A percentile compares a stretch with the other conserved stretches of the same genome.
Evolutionary conservation across 2,797 vertebrate species (phyloP).

Genomic region (Phalloptychus januarius): DNA sequence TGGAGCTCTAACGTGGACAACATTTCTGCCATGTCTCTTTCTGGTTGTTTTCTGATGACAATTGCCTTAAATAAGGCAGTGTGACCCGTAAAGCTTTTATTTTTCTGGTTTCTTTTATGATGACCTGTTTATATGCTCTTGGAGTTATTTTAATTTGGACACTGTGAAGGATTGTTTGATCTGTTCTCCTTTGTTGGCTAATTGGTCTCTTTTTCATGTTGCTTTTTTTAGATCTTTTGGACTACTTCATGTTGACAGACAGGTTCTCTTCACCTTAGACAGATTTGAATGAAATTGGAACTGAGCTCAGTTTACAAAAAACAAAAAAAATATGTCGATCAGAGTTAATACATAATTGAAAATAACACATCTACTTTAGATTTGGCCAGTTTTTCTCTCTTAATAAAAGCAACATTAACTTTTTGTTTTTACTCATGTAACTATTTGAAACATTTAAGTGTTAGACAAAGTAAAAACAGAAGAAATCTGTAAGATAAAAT

Average conservation of each 20-base stretch:
- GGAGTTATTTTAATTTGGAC: neutral
- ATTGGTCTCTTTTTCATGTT: neutral
- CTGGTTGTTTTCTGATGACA: neutral
- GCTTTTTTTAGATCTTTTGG: neutral
- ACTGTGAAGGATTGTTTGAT: neutral
- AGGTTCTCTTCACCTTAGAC: neutral
- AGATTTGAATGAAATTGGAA: neutral
- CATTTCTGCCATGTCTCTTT: neutral
- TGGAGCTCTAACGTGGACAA: neutral
- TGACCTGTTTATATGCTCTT: neutral
- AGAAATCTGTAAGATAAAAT: slow-evolving; percentile 9
- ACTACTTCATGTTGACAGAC: neutral
- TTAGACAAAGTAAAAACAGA: neutral
- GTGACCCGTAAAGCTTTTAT: neutral
- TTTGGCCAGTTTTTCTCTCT: no score
- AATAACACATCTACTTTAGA: no score
- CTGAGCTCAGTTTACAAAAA: no score
- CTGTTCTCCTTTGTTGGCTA: neutral
- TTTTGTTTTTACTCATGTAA: no score
- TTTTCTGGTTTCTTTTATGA: neutral
- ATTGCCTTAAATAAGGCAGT: neutral
- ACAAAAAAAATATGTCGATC: no score
- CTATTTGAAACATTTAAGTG: no score
- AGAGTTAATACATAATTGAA: no score
- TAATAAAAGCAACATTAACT: no score